Evolutionary conservation across 1,140 invertebrate genomes (phyloP).

Genomic region (Drosophila willistoni): DNA sequence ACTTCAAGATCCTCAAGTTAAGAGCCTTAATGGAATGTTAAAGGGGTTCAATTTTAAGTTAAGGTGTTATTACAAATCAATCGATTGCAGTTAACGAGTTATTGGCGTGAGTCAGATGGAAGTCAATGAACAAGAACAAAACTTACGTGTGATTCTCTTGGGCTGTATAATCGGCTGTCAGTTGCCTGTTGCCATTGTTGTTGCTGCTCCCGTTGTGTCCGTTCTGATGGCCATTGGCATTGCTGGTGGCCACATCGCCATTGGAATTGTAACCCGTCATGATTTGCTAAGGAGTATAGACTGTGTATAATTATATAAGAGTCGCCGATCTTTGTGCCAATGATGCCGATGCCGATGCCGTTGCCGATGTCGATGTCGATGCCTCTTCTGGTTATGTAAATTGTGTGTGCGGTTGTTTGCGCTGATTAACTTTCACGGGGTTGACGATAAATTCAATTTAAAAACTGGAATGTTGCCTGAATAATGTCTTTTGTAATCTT

Average conservation of each 20-base stretch:
- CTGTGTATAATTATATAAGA: conserved; percentile 49
- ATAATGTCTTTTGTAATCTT: conserved; percentile 51
- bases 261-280: conserved; percentile 70
- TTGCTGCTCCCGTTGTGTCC: conserved; percentile 38
- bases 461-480: conserved; percentile 7
- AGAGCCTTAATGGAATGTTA: no score
- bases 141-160: conserved; percentile 70
- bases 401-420: conserved; percentile 13
- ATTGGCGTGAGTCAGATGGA: conserved; percentile 34
- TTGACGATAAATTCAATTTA: conserved; percentile 15
- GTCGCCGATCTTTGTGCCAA: neutral
- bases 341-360: conserved; percentile 1
- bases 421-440: conserved; percentile 36
- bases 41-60: no score
- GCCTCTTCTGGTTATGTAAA: conserved; percentile 51
- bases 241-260: conserved; percentile 58
- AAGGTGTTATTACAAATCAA: conserved; percentile 3
- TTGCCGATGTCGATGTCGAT: neutral
- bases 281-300: conserved; percentile 28
- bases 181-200: conserved; percentile 36
- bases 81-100: conserved; percentile 50
- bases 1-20: no score
- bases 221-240: conserved; percentile 48
- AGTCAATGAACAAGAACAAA: neutral
- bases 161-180: conserved; percentile 49